Evolutionary conservation across 2,113 vertebrate genomes (phyloP), one percentile per base, ranked within the genome.

Genomic region (Nothocercus nigrocapillus): DNA sequence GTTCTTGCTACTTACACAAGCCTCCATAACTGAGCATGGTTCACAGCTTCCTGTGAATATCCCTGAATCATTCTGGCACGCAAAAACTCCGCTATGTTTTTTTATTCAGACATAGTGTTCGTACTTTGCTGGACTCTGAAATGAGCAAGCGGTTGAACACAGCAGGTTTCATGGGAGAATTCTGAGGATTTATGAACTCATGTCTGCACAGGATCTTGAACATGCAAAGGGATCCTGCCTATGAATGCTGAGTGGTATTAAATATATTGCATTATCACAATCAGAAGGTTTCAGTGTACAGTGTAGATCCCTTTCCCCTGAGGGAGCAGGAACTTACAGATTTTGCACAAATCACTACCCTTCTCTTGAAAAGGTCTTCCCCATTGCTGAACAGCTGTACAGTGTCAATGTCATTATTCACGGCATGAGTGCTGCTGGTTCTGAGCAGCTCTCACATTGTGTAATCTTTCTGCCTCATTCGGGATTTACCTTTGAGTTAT

Each of bases 1-100:
- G 53, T 58, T 90, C 77, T 86, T 5, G 1, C 30, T 53, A 59
- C 87, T 92, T 76, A 34, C 59, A 92, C 91, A 89, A 95, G 54
- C 77, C 75, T 69, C 62, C 82, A 44, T 66, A 58, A 79, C 68
- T 53, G 81, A 94, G 88, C 74, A 70, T 94, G 92, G 93, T 62
- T 96, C 74, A 63, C 82, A 93, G 19, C 70, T 74, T 85, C 83
- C 77, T 45, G 70, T 92, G 90, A 59, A 47, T 90, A 93, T 87
- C 85, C 86, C 95, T 96, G 92, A 96, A 95, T 96, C 95, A 92
- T 94, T 92, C 90, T 94, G 88, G 92, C 95, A 96, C 69, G 86
- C 42, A 45, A 85, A 88, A 89, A 30, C 82, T 47, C 77, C 87
- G 86, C 90, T 86, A 95, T 93, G 32, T 94, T 96, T 62, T 85